These are phyloP conservation scores for Oligia strigilis DNA, from an alignment of 2,888 invertebrate species.

Conservation along the genomic window DNA sequence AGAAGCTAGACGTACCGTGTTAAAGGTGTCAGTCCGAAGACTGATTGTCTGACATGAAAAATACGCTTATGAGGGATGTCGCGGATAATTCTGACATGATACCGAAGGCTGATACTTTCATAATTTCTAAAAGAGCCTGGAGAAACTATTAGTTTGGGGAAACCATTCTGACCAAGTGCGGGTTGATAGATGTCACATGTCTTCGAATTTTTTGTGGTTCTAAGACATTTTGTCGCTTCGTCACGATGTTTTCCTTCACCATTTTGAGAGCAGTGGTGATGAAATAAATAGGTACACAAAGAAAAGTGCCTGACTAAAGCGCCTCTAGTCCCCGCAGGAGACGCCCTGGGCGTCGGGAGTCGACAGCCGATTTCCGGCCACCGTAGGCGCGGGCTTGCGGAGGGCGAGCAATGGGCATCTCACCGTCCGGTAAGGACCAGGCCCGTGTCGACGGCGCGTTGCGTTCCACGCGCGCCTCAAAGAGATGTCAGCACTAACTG, in stretches of 20 bases:
- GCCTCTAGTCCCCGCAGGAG: too few relatives aligned
- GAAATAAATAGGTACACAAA: neutral
- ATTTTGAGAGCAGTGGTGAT: neutral
- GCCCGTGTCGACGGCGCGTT: too few relatives aligned
- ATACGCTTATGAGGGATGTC: neutral
- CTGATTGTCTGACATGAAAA: neutral
- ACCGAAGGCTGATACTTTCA: neutral
- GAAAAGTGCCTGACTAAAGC: neutral
- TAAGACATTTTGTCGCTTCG: neutral
- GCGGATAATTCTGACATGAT: neutral
- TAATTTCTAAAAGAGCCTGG: neutral
- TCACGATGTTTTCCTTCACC: neutral
- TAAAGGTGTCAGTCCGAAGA: neutral
- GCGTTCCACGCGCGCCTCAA: too few relatives aligned
- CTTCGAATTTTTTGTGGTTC: neutral
- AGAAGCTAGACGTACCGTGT: constrained; percentile 1
- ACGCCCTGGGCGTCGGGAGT: too few relatives aligned
- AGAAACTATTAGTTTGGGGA: neutral
- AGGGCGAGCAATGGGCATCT: too few relatives aligned
- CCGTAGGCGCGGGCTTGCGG: too few relatives aligned
- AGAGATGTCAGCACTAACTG: too few relatives aligned
- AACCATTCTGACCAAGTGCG: neutral
- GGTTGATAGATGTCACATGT: neutral
- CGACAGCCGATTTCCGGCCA: too few relatives aligned
- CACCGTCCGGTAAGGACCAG: too few relatives aligned